These are phyloP conservation scores for Aphelinus certus DNA, from an alignment of 1,140 invertebrate genomes.

Conservation along the genomic window DNA sequence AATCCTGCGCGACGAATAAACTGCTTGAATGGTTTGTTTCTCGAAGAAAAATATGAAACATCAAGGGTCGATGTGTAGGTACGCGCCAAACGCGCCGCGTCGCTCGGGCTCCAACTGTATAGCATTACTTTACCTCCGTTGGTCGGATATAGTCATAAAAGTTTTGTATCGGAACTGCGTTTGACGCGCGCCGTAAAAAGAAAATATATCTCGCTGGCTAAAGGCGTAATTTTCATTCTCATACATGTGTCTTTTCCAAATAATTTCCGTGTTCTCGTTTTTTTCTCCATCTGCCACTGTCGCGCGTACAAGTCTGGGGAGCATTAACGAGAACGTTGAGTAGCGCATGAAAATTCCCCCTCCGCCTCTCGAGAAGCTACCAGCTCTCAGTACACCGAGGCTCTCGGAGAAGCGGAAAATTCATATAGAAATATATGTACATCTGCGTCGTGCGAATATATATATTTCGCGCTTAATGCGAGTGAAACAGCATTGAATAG, in stretches of 20 bases:
- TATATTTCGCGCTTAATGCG: too few relatives aligned
- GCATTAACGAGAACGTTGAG: constrained; percentile 1
- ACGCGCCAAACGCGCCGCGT: too few relatives aligned
- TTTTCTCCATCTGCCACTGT: background rate
- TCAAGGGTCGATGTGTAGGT: too few relatives aligned
- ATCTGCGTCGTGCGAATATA: too few relatives aligned
- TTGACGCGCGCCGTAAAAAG: constrained; percentile 24
- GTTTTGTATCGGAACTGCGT: constrained; percentile 19
- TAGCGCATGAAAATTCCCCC: background rate
- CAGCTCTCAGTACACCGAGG: too few relatives aligned
- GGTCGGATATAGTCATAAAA: constrained; percentile 12
- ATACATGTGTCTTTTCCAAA: constrained; percentile 1
- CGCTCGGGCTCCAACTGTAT: constrained; percentile 11
- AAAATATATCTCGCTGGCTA: constrained; percentile 30
- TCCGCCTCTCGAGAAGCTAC: too few relatives aligned
- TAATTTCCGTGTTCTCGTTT: background rate
- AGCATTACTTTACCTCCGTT: background rate
- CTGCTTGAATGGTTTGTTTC: too few relatives aligned
- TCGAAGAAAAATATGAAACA: too few relatives aligned
- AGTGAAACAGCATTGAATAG: too few relatives aligned
- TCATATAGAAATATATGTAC: too few relatives aligned
- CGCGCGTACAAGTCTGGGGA: background rate
- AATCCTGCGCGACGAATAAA: too few relatives aligned
- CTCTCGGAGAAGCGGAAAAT: too few relatives aligned
- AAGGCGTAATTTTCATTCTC: background rate